These are phyloP conservation scores for Rhyacophila evoluta DNA, from an alignment of 2,888 invertebrate species.

Conservation along the genomic window DNA sequence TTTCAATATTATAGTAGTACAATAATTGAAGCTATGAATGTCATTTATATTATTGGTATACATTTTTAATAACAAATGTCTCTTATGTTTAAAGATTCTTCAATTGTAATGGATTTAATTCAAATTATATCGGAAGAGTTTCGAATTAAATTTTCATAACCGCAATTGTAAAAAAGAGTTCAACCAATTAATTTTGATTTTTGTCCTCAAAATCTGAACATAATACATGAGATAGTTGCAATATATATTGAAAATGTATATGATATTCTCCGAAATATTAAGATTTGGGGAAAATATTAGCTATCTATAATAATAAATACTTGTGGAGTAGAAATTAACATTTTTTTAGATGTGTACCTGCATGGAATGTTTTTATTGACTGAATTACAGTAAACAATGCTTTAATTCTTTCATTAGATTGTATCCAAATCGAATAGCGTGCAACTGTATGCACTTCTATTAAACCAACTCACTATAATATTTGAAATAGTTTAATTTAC, in stretches of 20 bases:
- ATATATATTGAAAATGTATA: not conserved
- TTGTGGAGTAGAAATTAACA: not conserved
- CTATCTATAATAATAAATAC: not conserved
- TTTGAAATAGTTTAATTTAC: too few species aligned
- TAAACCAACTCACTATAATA: not conserved
- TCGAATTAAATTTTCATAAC: not conserved
- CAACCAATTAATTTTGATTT: not conserved
- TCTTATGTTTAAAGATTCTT: not conserved
- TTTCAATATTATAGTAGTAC: not conserved
- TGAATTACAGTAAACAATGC: not conserved
- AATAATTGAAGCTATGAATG: not conserved
- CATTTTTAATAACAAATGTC: not conserved
- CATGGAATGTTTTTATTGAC: conserved; percentile 7
- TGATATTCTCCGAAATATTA: not conserved
- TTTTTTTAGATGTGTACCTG: not conserved
- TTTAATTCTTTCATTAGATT: not conserved
- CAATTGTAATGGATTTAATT: not conserved
- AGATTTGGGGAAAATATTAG: not conserved
- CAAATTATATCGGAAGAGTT: too few species aligned
- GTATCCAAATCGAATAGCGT: not conserved
- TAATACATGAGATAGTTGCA: too few species aligned
- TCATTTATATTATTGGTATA: not conserved
- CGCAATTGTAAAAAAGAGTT: not conserved
- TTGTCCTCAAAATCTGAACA: too few species aligned
- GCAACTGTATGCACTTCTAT: not conserved